A percentile compares a stretch with the other conserved stretches of the same genome.
These are phyloP conservation scores for Cantharis rufa DNA, from an alignment of 2,888 invertebrate species.

Conservation along the genomic window DNA sequence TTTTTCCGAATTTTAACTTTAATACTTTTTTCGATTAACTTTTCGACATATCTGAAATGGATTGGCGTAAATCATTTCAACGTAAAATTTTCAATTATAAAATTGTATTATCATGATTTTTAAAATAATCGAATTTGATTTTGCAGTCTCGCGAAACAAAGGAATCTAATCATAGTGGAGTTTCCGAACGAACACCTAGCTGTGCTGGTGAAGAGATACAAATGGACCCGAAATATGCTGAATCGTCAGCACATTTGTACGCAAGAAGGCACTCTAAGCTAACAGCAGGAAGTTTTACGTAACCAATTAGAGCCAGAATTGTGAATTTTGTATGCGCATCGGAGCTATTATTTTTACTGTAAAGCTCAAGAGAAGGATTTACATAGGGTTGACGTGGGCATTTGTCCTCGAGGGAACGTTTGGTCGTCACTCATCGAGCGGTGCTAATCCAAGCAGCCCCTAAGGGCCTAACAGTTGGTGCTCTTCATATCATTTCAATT, in stretches of 20 bases:
- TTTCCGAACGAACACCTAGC: slow-evolving; percentile 11
- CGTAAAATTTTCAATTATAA: neutral
- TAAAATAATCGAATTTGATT: neutral
- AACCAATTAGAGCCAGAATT: slow-evolving; percentile 35
- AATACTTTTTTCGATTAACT: neutral
- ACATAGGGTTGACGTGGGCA: slow-evolving; percentile 34
- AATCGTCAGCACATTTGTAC: slow-evolving; percentile 25
- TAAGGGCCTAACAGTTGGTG: slow-evolving; percentile 30
- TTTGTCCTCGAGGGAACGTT: slow-evolving; percentile 27
- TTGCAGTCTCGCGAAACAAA: neutral
- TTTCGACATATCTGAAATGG: neutral
- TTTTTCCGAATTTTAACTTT: slow-evolving; percentile 4
- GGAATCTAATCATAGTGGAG: slow-evolving; percentile 19
- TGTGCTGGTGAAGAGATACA: slow-evolving; percentile 16
- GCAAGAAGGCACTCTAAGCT: slow-evolving; percentile 18
- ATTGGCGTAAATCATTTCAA: neutral
- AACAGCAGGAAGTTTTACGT: slow-evolving; percentile 31
- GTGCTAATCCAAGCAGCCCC: slow-evolving; percentile 31
- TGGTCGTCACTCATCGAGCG: slow-evolving; percentile 26
- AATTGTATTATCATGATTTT: neutral
- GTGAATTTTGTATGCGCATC: slow-evolving; percentile 29
- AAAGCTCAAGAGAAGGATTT: slow-evolving; percentile 33
- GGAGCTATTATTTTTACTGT: slow-evolving; percentile 36
- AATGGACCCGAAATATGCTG: slow-evolving; percentile 25
- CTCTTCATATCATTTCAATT: slow-evolving; percentile 21